Evolutionary conservation across 1,140 invertebrate genomes (phyloP), one percentile per base, ranked within the genome.

Genomic region (Pseudomyrmex sp.): DNA sequence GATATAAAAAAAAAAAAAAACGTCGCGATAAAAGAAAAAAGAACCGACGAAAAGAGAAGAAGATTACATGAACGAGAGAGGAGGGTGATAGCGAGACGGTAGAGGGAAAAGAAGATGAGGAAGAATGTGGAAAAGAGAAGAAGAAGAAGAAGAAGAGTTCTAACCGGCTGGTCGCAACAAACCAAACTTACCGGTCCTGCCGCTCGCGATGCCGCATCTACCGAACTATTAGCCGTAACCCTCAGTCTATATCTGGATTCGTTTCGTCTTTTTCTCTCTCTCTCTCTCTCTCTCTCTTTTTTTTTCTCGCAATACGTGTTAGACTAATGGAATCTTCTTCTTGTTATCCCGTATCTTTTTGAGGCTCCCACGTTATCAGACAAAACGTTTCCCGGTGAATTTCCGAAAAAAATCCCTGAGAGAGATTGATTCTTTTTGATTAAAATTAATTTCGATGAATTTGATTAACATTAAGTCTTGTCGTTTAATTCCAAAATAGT

Each of bases 151-250:
- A 88, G 84, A 87, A 87, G 76, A 88, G 83, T 86, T 84, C 73
- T 75, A 80, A 89, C 88, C 84, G 85, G 88, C 82, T 77, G 86
- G 74, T 56, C 59, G 89, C 87, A 87, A 82, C 87, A 23, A 86
- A 90, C 89, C 85, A 85, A 90, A 90, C 89, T 79, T 90, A 90
- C 89, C 89, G 89, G 89, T 90, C 89, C 89, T 90, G 77, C 89
- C 50, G 77, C 88, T 89, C 85, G 77, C 88, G 35, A 35, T 86
- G 83, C 74, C 76, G 89, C 88, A 85, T 61, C 82, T 82, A 84
- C 83, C 85, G 69, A 87, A 82, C 87, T 82, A 89, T 85, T 88
- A 84, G 75, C 84, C 82, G 61, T 76, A 80, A 26, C 82, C 35
- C 35, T 35, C 73, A 66, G 59, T 87, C 80, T 86, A 88, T 80